Evolutionary conservation across 2,797 vertebrate genomes (phyloP), one percentile per base, ranked within the genome.

Genomic region (Cheirogaleus major): DNA sequence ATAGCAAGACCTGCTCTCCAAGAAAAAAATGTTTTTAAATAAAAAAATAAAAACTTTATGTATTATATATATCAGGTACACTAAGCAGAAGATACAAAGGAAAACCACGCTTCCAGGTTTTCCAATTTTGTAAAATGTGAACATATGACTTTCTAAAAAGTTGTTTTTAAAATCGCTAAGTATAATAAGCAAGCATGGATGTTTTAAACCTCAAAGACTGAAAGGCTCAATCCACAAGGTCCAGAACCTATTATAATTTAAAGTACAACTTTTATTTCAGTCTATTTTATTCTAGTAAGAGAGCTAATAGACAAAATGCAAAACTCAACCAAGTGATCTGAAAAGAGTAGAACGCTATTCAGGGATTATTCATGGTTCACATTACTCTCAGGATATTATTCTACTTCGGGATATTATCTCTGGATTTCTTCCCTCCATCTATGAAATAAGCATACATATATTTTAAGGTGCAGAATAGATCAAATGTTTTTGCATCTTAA

Each of bases 371-470:
- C 7, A 20, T 27, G 22, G 8, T 38, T 48, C 45, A 78, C 17
- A 59, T 76, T 89, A 81, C 2, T 73, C 72, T 84, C 69, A 72
- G 38, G 18, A 15, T 59, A 73, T 22, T 67, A 80, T 81, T 52
- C 61, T 76, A 92, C 50, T 75, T 80, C 2, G 2, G 17, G 32
- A 18, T 55, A 79, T 7, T 55, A 75, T 7, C 27, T 88, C 63
- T 79, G 10, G 18, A 65, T 70, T 70, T 76, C 48, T 75, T 4
- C 30, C 52, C 45, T 48, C 45, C 63, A 18, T 43, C n/a, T 67
- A 83, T 70, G 18, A 86, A 91, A 87, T 80, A 88, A 93, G n/a
- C 32, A 83, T n/a, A 95, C 80, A 81, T 17, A n/a, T 59, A 95
- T 45, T 73, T 79, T 65, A 72, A 27, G 35, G 4, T 87, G 35